Evolutionary conservation across 2,888 invertebrate species (phyloP).

Genomic region (Phortica magna): DNA sequence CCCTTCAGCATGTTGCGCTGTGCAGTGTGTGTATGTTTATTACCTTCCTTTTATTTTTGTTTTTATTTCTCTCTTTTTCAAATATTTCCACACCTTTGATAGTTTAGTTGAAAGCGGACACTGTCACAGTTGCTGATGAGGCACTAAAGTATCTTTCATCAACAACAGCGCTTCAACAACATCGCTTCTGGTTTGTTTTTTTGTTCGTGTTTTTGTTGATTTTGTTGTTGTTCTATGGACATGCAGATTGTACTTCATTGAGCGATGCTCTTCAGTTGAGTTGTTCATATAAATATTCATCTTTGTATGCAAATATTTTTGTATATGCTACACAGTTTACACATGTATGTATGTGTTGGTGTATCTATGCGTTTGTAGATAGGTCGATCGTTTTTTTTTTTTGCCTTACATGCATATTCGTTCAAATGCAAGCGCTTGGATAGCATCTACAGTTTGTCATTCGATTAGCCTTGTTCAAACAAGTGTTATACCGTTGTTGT

Average conservation of each 20-base stretch:
- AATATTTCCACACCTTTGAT: not conserved
- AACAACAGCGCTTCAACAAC: not conserved
- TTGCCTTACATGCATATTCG: too few species aligned
- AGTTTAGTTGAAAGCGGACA: not conserved
- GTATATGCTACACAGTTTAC: not conserved
- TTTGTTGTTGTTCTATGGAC: not conserved
- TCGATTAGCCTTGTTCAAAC: conserved; percentile 18
- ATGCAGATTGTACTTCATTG: not conserved
- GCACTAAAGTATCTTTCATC: not conserved
- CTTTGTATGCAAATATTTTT: conserved; percentile 32
- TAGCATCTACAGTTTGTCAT: not conserved
- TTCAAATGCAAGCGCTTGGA: not conserved
- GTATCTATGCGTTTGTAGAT: not conserved
- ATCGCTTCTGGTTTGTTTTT: not conserved
- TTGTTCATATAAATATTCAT: conserved; percentile 34
- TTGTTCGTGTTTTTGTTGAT: not conserved
- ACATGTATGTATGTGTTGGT: not conserved
- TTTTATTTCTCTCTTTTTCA: not conserved
- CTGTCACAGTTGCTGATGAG: not conserved
- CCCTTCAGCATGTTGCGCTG: not conserved
- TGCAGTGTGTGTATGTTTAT: not conserved
- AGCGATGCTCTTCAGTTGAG: conserved; percentile 10
- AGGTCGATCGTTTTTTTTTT: not conserved
- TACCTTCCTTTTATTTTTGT: not conserved
- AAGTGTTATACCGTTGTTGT: not conserved